A percentile compares a stretch with the other conserved stretches of the same genome.
Evolutionary conservation across 2,113 vertebrate species (phyloP).

Genomic region (Chionodraco myersi): DNA sequence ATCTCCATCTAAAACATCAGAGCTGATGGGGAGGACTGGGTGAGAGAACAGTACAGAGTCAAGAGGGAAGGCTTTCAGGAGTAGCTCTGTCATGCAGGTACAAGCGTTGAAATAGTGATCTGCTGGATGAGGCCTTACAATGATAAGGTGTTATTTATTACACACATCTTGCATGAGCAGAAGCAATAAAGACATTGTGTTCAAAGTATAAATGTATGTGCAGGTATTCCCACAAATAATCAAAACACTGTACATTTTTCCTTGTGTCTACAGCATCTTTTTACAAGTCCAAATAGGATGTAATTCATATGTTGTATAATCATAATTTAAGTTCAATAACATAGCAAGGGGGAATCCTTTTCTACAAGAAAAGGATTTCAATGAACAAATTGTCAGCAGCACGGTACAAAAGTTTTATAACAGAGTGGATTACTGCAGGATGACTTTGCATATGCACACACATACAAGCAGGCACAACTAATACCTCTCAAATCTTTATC

Average conservation of each 20-base stretch:
- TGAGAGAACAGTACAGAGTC: slow-evolving; percentile 26
- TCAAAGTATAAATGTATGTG: neutral
- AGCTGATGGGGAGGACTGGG: slow-evolving; percentile 11
- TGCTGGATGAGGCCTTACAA: slow-evolving; percentile 57
- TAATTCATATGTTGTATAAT: neutral
- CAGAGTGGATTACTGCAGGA: slow-evolving; percentile 31
- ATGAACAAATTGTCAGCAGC: slow-evolving; percentile 1
- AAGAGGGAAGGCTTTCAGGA: slow-evolving; percentile 63
- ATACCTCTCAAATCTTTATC: slow-evolving; percentile 8
- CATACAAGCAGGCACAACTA: slow-evolving; percentile 8
- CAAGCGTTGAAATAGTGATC: slow-evolving; percentile 52
- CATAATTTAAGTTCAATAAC: neutral
- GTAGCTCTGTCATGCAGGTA: slow-evolving; percentile 63
- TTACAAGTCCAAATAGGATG: neutral
- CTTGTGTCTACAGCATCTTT: neutral
- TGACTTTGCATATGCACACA: slow-evolving; percentile 49
- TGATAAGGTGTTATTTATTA: neutral
- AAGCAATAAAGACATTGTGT: slow-evolving; percentile 4
- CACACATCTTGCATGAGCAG: slow-evolving; percentile 5
- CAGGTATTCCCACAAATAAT: neutral
- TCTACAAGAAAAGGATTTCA: neutral
- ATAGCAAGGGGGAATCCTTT: neutral
- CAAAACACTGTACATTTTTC: neutral
- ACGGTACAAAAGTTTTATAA: slow-evolving; percentile 2
- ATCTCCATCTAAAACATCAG: neutral